Evolutionary conservation across 2,113 vertebrate genomes (phyloP).

Genomic region (Sylvia atricapilla): DNA sequence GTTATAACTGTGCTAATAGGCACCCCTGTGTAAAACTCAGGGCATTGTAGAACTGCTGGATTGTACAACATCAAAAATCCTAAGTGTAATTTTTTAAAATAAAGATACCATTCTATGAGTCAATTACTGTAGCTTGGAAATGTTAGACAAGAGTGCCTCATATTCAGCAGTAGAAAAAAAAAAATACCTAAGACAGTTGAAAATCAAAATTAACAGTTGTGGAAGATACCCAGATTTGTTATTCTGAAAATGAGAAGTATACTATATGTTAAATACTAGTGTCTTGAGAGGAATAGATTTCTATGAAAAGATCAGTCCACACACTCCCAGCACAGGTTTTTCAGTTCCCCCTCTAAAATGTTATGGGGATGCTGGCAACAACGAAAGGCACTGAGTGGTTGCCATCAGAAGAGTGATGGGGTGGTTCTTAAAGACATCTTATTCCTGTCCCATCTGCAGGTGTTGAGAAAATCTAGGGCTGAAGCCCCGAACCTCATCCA

Average conservation of each 20-base stretch:
- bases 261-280: neutral
- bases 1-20: neutral
- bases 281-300: neutral
- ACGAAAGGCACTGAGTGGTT: neutral
- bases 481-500: neutral
- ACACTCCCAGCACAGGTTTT: neutral
- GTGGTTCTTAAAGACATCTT: neutral
- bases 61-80: neutral
- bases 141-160: neutral
- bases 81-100: neutral
- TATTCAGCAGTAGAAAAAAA: neutral
- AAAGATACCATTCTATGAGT: neutral
- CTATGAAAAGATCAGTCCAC: neutral
- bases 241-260: neutral
- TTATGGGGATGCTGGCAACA: neutral
- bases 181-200: neutral
- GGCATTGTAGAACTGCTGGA: neutral
- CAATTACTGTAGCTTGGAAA: neutral
- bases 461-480: neutral
- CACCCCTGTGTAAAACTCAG: neutral
- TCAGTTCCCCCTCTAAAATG: neutral
- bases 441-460: neutral
- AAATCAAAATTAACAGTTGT: neutral
- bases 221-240: neutral
- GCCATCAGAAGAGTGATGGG: neutral